Evolutionary conservation across 2,888 invertebrate species (phyloP), one percentile per base, ranked within the genome.

Genomic region (Timandra comae): DNA sequence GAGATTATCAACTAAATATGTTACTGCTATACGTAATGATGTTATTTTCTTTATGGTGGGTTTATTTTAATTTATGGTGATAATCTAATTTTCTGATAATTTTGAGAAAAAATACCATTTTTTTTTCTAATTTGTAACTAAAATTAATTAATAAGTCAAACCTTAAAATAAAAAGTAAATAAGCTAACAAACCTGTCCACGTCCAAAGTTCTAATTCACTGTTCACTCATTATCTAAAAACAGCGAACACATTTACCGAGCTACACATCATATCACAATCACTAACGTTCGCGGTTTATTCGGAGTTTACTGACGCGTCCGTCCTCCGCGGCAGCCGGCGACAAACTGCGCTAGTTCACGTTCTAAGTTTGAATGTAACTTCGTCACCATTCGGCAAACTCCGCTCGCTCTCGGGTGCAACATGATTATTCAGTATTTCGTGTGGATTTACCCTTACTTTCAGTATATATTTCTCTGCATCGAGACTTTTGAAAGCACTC

Each of bases 261-360:
- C 47, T 16, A 16, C 16, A 16, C 16, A 16, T 16, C 16, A 16
- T 16, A 50, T 41, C 61, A 49, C 54, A 52, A 57, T 33, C 61
- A 60, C 45, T 35, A 10, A 30, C 33, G 46, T 52, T 35, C 52
- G 51, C 67, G 67, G 62, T 57, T 53, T 55, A 68, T 63, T 16
- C 1, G 4, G 16, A 16, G n/a, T n/a, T n/a, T 25, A 11, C 30
- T n/a, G 24, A 35, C 50, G 41, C 67, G 63, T 55, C 61, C 55
- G 38, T 39, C 29, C 60, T 27, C 43, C 27, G 32, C 53, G 38
- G 42, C 44, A 45, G 55, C 51, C 59, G 56, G 60, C 57, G 56
- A 56, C 41, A 60, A 64, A 75, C 75, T 75, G 63, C 57, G 58
- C 54, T 60, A 55, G 51, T 52, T 46, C 38, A 35, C 43, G 40